Evolutionary conservation across 2,888 invertebrate species (phyloP).

Genomic region (Tipula lateralis): DNA sequence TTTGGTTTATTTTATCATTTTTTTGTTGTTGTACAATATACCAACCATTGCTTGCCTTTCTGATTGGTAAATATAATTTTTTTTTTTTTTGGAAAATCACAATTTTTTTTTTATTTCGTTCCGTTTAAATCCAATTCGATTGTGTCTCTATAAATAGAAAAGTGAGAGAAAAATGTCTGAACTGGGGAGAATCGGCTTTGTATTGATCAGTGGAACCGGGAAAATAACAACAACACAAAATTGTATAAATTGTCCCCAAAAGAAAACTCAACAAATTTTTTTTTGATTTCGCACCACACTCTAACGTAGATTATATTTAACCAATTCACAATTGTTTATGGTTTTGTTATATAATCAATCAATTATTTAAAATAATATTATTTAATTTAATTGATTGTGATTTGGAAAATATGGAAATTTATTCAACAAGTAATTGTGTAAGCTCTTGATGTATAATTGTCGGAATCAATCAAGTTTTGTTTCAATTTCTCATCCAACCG

Average conservation of each 20-base stretch:
- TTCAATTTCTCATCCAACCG: background rate
- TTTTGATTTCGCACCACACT: background rate
- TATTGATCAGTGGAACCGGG: background rate
- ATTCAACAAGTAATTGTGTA: background rate
- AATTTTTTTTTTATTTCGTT: background rate
- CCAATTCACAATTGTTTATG: slow-evolving; percentile 15
- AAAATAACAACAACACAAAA: background rate
- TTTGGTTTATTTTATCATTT: slow-evolving; percentile 3
- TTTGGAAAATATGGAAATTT: background rate
- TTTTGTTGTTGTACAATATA: background rate
- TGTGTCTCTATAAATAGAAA: background rate
- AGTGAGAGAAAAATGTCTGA: background rate
- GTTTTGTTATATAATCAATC: background rate
- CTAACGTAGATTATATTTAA: background rate
- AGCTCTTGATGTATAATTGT: background rate
- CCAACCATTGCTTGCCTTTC: slow-evolving; percentile 12
- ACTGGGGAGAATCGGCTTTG: background rate
- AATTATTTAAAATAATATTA: slow-evolving; percentile 11
- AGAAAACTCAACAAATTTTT: background rate
- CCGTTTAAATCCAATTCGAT: background rate
- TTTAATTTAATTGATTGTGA: slow-evolving; percentile 11
- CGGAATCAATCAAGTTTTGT: background rate
- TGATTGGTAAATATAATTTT: slow-evolving; percentile 3
- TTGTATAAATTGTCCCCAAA: background rate
- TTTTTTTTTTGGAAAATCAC: background rate